Evolutionary conservation across 2,113 vertebrate genomes (phyloP), one percentile per base, ranked within the genome.

Genomic region (Corythaixoides concolor): DNA sequence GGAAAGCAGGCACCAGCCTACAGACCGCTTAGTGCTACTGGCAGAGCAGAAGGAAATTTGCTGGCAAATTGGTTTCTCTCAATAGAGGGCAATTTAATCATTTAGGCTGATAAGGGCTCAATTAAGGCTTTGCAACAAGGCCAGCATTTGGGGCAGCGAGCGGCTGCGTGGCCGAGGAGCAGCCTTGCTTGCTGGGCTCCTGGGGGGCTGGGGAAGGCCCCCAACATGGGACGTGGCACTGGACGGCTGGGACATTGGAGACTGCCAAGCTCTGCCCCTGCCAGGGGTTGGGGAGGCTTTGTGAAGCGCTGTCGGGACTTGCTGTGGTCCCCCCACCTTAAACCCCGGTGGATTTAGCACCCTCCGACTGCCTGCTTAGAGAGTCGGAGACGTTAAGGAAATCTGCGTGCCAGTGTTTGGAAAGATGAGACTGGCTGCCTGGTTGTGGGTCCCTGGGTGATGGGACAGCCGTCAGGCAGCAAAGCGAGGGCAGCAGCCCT

Each of bases 61-160:
- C 78, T 90, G 91, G 93, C 28, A 79, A 95, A 94, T 90, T 88
- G 64, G 37, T 79, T 94, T 95, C 45, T 85, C 87, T 91, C 84
- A 78, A 59, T 24, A 69, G 69, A 91, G 35, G 23, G 45, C 50
- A 95, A 64, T 93, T 93, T 72, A 84, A 88, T 77, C 3, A 79
- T 73, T 83, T 74, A 95, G 77, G 45, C 39, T 66, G 26, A 52
- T 73, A 87, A 84, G 78, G 58, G 32, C 77, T 90, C 87, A 73
- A 39, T 96, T 87, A 89, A 1, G 3, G 78, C 70, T 96, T 68
- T 88, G 88, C 74, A 72, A 75, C 27, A 35, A 64, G 64, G 47
- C 28, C 60, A 39, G 69, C 6, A 37, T 70, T 80, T 47, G 73
- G 56, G 68, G 56, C 73, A 87, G 37, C 33, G 43, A 76, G 59